A percentile compares a stretch with the other conserved stretches of the same genome.
Conservation (phyloP, 2,888 invertebrate species). For the Chirona hameri region DNA sequence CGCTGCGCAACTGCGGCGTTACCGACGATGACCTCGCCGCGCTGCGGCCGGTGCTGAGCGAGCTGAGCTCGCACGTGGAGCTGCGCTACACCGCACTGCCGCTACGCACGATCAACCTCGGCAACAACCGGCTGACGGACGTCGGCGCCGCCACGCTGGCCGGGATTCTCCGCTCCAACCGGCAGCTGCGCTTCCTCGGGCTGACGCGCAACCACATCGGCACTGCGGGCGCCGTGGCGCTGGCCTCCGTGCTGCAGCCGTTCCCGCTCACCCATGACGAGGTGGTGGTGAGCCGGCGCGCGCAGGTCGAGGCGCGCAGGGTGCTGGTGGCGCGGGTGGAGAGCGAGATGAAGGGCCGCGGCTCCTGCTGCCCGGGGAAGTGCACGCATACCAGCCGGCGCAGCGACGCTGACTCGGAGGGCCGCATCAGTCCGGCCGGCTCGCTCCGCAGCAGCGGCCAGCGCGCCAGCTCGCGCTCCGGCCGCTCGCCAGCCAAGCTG, state of each 20-base stretch:
- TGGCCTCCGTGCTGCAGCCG: neutral
- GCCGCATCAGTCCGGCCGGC: neutral
- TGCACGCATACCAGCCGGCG: neutral
- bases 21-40: neutral
- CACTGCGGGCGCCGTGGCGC: neutral
- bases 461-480: neutral
- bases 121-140: constrained; percentile 5
- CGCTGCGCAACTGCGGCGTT: neutral
- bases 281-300: constrained; percentile 2
- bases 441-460: neutral
- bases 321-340: neutral
- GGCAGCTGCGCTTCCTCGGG: neutral
- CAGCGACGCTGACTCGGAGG: neutral
- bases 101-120: neutral
- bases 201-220: neutral
- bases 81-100: neutral
- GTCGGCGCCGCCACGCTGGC: neutral
- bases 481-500: neutral
- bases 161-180: neutral
- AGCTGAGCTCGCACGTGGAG: neutral
- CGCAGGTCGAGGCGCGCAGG: neutral
- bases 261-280: neutral
- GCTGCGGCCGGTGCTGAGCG: neutral
- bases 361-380: neutral
- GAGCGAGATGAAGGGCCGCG: neutral